These are phyloP conservation scores for Diarsia brunnea DNA, from an alignment of 2,888 invertebrate species.

Conservation along the genomic window DNA sequence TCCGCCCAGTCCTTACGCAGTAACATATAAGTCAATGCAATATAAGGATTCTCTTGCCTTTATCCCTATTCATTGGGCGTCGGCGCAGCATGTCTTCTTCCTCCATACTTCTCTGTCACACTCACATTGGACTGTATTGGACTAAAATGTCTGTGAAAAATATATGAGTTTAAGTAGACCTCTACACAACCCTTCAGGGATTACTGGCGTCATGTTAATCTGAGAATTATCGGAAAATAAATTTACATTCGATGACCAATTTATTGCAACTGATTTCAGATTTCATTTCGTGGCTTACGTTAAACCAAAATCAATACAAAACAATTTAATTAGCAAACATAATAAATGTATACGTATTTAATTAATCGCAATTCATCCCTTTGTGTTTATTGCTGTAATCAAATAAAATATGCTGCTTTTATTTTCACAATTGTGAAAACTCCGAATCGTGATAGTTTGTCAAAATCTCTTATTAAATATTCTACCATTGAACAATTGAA, in stretches of 20 bases:
- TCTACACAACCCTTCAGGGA: background rate
- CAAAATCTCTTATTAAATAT: slow-evolving; percentile 8
- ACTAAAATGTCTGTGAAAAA: no score
- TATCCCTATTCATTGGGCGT: no score
- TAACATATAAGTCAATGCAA: no score
- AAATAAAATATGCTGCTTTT: slow-evolving; percentile 26
- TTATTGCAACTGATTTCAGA: background rate
- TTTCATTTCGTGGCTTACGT: background rate
- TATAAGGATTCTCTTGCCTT: no score
- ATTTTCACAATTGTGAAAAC: background rate
- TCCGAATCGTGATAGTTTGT: background rate
- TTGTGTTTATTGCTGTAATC: slow-evolving; percentile 7
- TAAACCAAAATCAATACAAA: slow-evolving; percentile 16
- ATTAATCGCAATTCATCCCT: background rate
- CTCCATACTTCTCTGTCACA: no score
- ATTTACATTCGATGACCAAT: no score
- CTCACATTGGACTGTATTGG: no score
- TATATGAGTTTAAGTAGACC: background rate
- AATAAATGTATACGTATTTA: slow-evolving; percentile 12
- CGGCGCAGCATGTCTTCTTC: no score
- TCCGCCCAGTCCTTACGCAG: no score
- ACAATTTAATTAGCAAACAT: slow-evolving; percentile 15
- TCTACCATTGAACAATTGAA: background rate
- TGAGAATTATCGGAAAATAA: background rate
- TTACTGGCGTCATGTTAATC: background rate